A percentile compares a stretch with the other conserved stretches of the same genome.
Evolutionary conservation across 2,797 vertebrate species (phyloP).

Genomic region (Garrulus glandarius): DNA sequence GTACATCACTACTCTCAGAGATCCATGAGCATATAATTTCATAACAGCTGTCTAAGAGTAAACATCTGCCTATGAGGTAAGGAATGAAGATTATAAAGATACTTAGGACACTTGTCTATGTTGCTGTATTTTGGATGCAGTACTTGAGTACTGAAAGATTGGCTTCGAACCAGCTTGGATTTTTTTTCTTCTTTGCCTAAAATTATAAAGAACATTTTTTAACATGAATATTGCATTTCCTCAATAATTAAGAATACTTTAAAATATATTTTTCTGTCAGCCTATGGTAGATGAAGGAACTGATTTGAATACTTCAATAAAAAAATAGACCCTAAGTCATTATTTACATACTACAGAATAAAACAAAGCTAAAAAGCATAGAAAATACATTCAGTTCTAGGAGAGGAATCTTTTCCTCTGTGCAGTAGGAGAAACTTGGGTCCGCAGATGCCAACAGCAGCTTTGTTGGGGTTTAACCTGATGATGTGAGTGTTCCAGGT

Average conservation of each 20-base stretch:
- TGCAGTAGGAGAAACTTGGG: not conserved
- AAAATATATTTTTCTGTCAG: not conserved
- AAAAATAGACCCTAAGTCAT: not conserved
- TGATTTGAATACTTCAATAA: not conserved
- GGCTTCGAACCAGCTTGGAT: constrained; percentile 90
- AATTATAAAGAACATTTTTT: constrained; percentile 42
- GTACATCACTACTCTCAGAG: not conserved
- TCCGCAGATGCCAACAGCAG: not conserved
- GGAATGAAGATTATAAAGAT: constrained; percentile 33
- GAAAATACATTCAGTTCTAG: not conserved
- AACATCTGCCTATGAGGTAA: not conserved
- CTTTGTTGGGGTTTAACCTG: not conserved
- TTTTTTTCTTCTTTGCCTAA: constrained; percentile 91
- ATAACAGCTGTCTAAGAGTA: not conserved
- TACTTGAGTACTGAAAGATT: constrained; percentile 91
- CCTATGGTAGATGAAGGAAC: not conserved
- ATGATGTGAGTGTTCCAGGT: not conserved
- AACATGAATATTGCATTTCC: not conserved
- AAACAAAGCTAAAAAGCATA: not conserved
- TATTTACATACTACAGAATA: not conserved
- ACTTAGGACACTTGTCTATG: constrained; percentile 83
- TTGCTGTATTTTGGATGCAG: constrained; percentile 84
- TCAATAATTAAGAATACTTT: not conserved
- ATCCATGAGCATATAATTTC: not conserved
- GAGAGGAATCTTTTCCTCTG: not conserved